These are phyloP conservation scores for Merodon equestris DNA, from an alignment of 2,888 invertebrate genomes.

Conservation along the genomic window DNA sequence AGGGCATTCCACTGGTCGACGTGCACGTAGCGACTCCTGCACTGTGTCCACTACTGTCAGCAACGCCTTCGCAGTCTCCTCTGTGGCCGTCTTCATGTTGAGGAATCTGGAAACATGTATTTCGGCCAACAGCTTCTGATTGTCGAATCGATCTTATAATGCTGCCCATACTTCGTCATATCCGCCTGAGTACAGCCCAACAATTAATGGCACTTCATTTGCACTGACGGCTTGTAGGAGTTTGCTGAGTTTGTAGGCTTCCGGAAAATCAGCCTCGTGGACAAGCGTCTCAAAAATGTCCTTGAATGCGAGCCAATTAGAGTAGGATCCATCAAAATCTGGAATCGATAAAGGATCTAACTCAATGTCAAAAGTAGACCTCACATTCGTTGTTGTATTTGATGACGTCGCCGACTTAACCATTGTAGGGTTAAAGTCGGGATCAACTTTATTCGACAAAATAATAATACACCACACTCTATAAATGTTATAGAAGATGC, in stretches of 20 bases:
- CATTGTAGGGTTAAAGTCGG: too few species aligned
- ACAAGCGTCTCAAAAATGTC: constrained; percentile 34
- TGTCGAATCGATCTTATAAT: constrained; percentile 39
- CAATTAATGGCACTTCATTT: constrained; percentile 32
- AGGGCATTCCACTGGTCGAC: constrained; percentile 42
- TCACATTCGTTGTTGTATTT: neutral
- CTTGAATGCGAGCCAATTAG: constrained; percentile 44
- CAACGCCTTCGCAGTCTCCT: constrained; percentile 30
- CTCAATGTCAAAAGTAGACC: neutral
- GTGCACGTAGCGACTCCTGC: constrained; percentile 46
- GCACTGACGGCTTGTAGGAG: constrained; percentile 40
- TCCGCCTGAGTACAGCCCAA: constrained; percentile 40
- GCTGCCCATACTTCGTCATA: constrained; percentile 48
- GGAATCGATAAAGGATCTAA: constrained; percentile 34
- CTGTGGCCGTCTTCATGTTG: constrained; percentile 11
- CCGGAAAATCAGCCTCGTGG: constrained; percentile 12
- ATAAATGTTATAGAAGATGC: too few species aligned
- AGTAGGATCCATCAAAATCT: constrained; percentile 14
- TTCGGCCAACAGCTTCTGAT: constrained; percentile 39
- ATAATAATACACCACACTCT: too few species aligned
- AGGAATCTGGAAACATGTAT: constrained; percentile 31
- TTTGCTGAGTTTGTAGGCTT: constrained; percentile 43
- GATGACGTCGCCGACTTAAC: neutral
- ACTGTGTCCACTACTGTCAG: constrained; percentile 45
- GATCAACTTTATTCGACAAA: neutral